phyloP scores from a whole-genome alignment of 2,113 vertebrate species.

The Microcebus griseorufus region DNA sequence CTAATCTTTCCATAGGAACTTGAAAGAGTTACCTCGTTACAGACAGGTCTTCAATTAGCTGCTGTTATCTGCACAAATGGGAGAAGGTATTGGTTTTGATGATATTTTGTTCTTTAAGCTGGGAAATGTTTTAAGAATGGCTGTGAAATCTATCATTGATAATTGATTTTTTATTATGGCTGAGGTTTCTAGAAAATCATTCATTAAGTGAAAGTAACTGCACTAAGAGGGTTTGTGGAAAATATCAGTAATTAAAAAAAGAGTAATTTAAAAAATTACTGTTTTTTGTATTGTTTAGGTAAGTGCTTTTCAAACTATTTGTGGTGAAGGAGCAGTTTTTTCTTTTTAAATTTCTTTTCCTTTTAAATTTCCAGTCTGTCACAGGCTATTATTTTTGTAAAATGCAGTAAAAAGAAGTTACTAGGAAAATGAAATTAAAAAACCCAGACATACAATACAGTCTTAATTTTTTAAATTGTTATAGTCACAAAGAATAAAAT shows the following conservation, averaged over 20 bases:
- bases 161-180: background rate
- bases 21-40: conserved; percentile 95
- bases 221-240: background rate
- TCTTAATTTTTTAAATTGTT: background rate
- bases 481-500: background rate
- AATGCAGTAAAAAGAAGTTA: conserved; percentile 15
- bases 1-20: conserved; percentile 90
- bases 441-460: background rate
- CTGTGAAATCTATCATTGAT: background rate
- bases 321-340: background rate
- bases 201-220: conserved; percentile 17
- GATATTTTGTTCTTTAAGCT: conserved; percentile 44
- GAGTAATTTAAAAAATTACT: background rate
- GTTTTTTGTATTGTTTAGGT: conserved; percentile 25
- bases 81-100: conserved; percentile 89
- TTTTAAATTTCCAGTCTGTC: background rate
- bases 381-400: conserved; percentile 22
- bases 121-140: background rate
- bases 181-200: background rate
- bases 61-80: conserved; percentile 98
- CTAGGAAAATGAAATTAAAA: background rate
- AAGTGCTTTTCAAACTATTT: background rate
- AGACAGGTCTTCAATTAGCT: conserved; percentile 94
- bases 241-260: background rate
- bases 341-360: background rate